A percentile compares a stretch with the other conserved stretches of the same genome.
phyloP scores from a whole-genome alignment of 2,888 invertebrate species.

The Cryptus armator region DNA sequence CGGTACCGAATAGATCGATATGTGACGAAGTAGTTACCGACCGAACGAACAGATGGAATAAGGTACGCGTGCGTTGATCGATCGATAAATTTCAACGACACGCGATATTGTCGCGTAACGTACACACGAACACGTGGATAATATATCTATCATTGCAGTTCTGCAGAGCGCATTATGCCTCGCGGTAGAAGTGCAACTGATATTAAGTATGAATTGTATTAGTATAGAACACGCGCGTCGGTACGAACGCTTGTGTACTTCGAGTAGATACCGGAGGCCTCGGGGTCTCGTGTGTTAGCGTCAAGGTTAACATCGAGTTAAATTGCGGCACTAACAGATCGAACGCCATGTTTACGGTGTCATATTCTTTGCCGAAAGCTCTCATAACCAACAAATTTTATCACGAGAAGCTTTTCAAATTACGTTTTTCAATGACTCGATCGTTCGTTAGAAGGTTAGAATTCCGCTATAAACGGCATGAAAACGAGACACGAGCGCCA shows the following conservation, averaged over 20 bases:
- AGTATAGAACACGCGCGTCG: slow-evolving; percentile 9
- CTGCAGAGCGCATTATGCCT: background rate
- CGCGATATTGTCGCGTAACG: slow-evolving; percentile 27
- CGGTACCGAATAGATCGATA: slow-evolving; percentile 25
- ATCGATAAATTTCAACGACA: slow-evolving; percentile 55
- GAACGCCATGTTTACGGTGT: background rate
- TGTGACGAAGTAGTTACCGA: background rate
- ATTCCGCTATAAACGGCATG: too few species aligned
- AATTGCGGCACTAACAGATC: slow-evolving; percentile 8
- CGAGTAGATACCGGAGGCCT: slow-evolving; percentile 12
- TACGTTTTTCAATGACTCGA: too few species aligned
- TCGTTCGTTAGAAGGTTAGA: too few species aligned
- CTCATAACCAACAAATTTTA: background rate
- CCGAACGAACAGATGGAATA: background rate
- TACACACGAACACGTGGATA: background rate
- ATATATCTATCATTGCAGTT: background rate
- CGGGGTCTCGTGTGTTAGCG: slow-evolving; percentile 7
- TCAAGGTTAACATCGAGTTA: slow-evolving; percentile 32
- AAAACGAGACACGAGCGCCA: too few species aligned
- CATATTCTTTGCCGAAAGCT: background rate
- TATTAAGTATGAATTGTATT: background rate
- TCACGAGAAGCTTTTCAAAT: background rate
- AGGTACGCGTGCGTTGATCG: slow-evolving; percentile 22
- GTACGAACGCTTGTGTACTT: slow-evolving; percentile 9
- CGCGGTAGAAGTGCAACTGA: background rate